Percentiles rank a stretch among this genome's conserved stretches.
These are phyloP conservation scores for Phytoseiulus persimilis DNA, from an alignment of 2,888 invertebrate genomes.

Conservation along the genomic window DNA sequence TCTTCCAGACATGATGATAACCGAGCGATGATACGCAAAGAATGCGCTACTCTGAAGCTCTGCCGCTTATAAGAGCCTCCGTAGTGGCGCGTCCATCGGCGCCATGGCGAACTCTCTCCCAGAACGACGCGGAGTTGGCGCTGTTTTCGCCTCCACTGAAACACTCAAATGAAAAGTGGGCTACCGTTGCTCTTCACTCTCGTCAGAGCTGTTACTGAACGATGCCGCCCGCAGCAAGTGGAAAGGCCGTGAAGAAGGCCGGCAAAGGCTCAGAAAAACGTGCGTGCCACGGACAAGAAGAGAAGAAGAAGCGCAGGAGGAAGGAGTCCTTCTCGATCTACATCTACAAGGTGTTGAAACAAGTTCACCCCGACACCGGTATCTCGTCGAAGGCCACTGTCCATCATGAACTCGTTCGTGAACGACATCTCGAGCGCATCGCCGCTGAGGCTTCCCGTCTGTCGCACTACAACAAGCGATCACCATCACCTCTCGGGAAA, in stretches of 20 bases:
- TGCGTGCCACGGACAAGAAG: conserved; percentile 57
- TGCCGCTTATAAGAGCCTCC: no score
- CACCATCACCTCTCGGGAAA: conserved; percentile 62
- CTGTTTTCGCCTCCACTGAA: not conserved
- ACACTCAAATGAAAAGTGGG: not conserved
- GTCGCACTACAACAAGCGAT: conserved; percentile 59
- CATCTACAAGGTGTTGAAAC: conserved; percentile 51
- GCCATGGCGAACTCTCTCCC: no score
- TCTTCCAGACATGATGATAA: no score
- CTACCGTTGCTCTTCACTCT: not conserved
- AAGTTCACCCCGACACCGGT: conserved; percentile 51
- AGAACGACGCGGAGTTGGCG: not conserved
- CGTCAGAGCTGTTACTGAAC: not conserved
- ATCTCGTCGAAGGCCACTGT: conserved; percentile 51
- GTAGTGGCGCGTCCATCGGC: no score
- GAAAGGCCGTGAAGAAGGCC: conserved; percentile 48
- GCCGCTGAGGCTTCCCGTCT: conserved; percentile 61
- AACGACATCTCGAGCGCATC: conserved; percentile 66
- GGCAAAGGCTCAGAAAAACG: conserved; percentile 57
- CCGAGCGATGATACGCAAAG: no score
- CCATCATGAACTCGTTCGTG: conserved; percentile 66
- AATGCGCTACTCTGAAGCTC: no score
- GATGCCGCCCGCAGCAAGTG: conserved; percentile 46
- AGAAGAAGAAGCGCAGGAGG: conserved; percentile 53
- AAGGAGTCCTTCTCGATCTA: conserved; percentile 49